Evolutionary conservation across 2,113 vertebrate genomes (phyloP).

Genomic region (Patagioenas fasciata): DNA sequence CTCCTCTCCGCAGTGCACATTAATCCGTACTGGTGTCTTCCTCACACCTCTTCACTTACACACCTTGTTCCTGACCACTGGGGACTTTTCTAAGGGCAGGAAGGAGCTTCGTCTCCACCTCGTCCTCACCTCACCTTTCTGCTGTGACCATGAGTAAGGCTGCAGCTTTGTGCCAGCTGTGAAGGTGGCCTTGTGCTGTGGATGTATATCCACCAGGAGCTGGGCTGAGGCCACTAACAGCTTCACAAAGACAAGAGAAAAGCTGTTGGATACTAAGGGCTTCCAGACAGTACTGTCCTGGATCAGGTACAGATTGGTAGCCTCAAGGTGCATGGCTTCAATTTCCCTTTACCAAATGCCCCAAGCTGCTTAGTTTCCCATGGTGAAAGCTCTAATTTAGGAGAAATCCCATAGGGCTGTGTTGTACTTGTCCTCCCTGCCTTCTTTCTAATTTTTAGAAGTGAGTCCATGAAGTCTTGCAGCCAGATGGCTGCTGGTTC

Average conservation of each 20-base stretch:
- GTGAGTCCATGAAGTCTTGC: background rate
- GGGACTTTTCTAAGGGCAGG: background rate
- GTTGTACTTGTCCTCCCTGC: background rate
- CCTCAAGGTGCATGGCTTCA: background rate
- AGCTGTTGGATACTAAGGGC: conserved; percentile 51
- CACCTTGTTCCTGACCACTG: background rate
- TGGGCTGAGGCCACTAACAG: conserved; percentile 12
- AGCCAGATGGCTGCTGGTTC: background rate
- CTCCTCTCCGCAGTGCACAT: background rate
- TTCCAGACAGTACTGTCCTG: conserved; percentile 11
- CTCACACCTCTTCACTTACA: background rate
- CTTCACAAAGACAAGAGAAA: conserved; percentile 57
- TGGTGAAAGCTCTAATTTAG: conserved; percentile 51
- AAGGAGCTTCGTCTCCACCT: background rate
- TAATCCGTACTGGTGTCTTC: background rate
- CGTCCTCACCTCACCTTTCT: background rate
- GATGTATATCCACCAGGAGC: conserved; percentile 44
- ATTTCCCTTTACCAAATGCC: conserved; percentile 24
- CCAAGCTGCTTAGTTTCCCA: conserved; percentile 1
- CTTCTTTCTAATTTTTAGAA: conserved; percentile 25
- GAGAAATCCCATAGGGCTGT: background rate
- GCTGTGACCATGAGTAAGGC: background rate
- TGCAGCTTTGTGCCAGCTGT: background rate
- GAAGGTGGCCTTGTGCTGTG: conserved; percentile 38
- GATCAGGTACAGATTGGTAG: conserved; percentile 40